Percentiles rank a stretch among this genome's conserved stretches.
These are phyloP conservation scores for Neocrepidodera transversa DNA, from an alignment of 2,888 invertebrate genomes.

Conservation along the genomic window DNA sequence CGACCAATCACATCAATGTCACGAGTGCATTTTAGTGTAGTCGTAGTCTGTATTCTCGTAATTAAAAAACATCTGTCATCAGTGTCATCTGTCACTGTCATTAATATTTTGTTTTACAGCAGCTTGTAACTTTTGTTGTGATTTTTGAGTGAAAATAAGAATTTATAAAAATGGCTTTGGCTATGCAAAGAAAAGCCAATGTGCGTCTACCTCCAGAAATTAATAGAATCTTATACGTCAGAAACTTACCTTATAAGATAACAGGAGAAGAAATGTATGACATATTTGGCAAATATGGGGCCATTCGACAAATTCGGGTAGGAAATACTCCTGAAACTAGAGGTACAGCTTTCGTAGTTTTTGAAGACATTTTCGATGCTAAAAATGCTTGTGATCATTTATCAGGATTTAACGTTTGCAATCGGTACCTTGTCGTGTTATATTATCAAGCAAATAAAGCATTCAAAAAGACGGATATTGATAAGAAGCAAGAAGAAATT, in stretches of 20 bases:
- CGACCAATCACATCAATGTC: too few species aligned
- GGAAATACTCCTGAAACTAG: slow-evolving; percentile 98
- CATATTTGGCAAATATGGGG: slow-evolving; percentile 99
- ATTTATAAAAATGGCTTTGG: slow-evolving; percentile 71
- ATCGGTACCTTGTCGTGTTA: slow-evolving; percentile 96
- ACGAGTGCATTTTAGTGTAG: too few species aligned
- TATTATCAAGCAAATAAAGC: slow-evolving; percentile 98
- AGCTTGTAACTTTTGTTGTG: too few species aligned
- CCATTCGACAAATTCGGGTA: slow-evolving; percentile 96
- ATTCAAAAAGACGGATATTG: slow-evolving; percentile 93
- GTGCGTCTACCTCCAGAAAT: slow-evolving; percentile 98
- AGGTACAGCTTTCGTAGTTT: slow-evolving; percentile 99
- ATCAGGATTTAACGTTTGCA: slow-evolving; percentile 98
- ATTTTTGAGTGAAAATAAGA: too few species aligned
- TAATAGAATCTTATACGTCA: slow-evolving; percentile 93
- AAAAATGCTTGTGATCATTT: slow-evolving; percentile 99
- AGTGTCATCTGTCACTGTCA: too few species aligned
- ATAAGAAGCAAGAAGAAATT: slow-evolving; percentile 95
- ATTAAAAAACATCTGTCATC: too few species aligned
- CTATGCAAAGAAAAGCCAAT: slow-evolving; percentile 77
- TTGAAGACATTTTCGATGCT: slow-evolving; percentile 99
- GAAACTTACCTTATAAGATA: slow-evolving; percentile 99
- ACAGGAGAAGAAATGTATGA: slow-evolving; percentile 99
- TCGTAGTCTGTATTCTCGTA: too few species aligned
- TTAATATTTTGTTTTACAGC: too few species aligned